Evolutionary conservation across 64 coral and sea anemone species (phyloP).

Genomic region (Dendronephthya gigantea): DNA sequence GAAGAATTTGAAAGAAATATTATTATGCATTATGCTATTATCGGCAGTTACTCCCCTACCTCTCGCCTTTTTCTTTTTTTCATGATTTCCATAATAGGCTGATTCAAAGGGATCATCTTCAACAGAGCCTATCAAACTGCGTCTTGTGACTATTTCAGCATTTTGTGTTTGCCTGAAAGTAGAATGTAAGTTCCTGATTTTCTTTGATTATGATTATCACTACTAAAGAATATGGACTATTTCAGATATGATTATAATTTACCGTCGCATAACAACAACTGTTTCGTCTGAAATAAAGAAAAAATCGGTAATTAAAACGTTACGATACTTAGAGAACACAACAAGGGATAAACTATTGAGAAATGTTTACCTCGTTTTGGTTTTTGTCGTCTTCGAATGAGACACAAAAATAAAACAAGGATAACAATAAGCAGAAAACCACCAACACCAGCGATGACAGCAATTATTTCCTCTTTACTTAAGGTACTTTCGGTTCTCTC

Average conservation of each 20-base stretch:
- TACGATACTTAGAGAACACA: background rate
- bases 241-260: background rate
- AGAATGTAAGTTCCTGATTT: background rate
- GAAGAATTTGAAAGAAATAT: too few relatives aligned
- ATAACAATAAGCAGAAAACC: constrained; percentile 7
- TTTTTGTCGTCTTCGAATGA: constrained; percentile 14
- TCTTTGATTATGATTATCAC: too few relatives aligned
- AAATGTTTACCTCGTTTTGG: constrained; percentile 7
- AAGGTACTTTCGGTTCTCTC: background rate
- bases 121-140: constrained; percentile 1
- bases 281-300: background rate
- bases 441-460: constrained; percentile 1
- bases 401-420: background rate
- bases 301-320: background rate
- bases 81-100: background rate
- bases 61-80: constrained; percentile 14
- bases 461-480: background rate
- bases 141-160: background rate
- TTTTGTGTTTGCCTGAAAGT: background rate
- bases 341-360: background rate
- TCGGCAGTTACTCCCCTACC: background rate
- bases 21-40: too few relatives aligned
- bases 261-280: background rate
- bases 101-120: constrained; percentile 13
- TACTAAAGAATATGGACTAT: too few relatives aligned